Evolutionary conservation across 2,797 vertebrate species (phyloP), one percentile per base, ranked within the genome.

Genomic region (Menidia menidia): DNA sequence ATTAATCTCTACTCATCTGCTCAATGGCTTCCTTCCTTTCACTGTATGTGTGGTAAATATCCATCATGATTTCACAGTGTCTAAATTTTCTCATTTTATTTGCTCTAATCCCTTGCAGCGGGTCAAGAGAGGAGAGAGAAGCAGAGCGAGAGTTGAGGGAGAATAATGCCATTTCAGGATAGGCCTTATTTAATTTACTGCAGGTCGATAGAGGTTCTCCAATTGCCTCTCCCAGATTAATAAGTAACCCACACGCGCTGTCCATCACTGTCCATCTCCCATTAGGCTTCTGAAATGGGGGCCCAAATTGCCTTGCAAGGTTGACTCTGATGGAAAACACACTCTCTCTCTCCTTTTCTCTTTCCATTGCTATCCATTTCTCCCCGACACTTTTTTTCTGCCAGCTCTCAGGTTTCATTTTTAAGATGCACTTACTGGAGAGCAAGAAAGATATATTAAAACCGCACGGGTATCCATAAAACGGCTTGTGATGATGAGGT

Each of bases 201-300:
- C 91, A 90, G 94, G 94, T 94, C 93, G 92, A 95, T 94, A 90
- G 91, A 93, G 92, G 92, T 92, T 94, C 93, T 95, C 93, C 91
- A 89, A 92, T 94, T 93, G 94, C 93, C 90, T 92, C 89, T 90
- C 91, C 84, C 84, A 85, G 92, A 94, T 93, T 95, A 94, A 95
- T 94, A 94, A 94, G 92, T 94, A 94, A 94, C 92, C 93, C 92
- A 94, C 92, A 94, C 88, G 83, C 83, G 76, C 92, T 94, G 94
- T 94, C 94, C 93, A 93, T 95, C 94, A 94, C 92, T 94, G 94
- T 93, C 94, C 92, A 90, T 94, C 92, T 94, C 92, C 92, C 92
- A 94, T 94, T 94, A 94, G 88, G 85, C 86, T 84, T 90, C 91
- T 85, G 89, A 92, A 93, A 94, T 93, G 90, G 90, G 83, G 89